phyloP scores from a whole-genome alignment of 2,113 vertebrate species.

The Tachysurus fulvidraco region DNA sequence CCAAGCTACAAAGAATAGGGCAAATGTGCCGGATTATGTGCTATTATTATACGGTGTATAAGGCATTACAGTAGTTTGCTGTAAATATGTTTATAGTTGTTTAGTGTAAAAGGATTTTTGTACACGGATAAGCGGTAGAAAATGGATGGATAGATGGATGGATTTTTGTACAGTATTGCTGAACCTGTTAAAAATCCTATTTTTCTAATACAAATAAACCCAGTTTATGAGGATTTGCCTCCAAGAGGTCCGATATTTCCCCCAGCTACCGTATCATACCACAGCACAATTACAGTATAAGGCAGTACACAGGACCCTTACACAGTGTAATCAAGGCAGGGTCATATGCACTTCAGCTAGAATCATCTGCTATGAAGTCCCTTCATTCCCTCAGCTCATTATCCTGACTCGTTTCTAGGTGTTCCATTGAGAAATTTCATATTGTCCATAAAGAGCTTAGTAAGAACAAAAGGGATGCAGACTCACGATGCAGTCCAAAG shows the following conservation, averaged over 20 bases:
- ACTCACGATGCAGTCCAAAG: not conserved
- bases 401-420: not conserved
- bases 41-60: not conserved
- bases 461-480: not conserved
- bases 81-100: not conserved
- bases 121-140: too few relatives aligned
- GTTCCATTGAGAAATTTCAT: not conserved
- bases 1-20: not conserved
- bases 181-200: not conserved
- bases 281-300: not conserved
- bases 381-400: not conserved
- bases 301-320: not conserved
- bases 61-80: not conserved
- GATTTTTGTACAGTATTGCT: too few relatives aligned
- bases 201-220: not conserved
- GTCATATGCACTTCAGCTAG: not conserved
- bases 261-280: slow-evolving; percentile 8
- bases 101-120: not conserved
- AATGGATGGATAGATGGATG: too few relatives aligned
- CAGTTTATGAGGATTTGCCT: slow-evolving; percentile 23
- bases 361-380: not conserved
- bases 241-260: slow-evolving; percentile 29
- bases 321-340: not conserved
- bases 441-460: not conserved
- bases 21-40: not conserved